Base-by-base conservation (phyloP, 2,797 vertebrate genomes). In the Oophaga sylvatica region DNA sequence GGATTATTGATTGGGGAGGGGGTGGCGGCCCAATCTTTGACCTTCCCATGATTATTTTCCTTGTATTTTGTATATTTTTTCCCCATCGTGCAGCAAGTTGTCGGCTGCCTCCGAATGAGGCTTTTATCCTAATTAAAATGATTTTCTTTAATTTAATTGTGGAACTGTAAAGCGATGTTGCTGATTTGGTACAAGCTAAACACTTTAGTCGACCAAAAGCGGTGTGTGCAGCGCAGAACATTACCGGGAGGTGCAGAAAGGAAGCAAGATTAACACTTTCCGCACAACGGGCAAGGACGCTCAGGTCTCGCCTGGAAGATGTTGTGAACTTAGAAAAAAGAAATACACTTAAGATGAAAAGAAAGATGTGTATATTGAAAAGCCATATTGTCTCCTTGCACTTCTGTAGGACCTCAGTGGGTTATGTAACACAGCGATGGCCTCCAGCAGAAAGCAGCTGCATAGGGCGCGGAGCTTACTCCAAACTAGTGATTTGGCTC, bases 41-140 rank as follows among this genome's bases (percentile, higher is more conserved):
- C 62, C 0, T 53, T 6, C 41, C 65, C 89, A 87, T 88, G 90
- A 81, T 89, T 77, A 57, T 89, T 86, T 45, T 85, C 84, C 67
- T 5, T 2, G 17, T 90, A 81, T 83, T 85, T 83, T 11, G 10
- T 22, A 7, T 5, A 15, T 35, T 88, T 92, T 84, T 87, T 84
- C 89, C 91, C 83, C 86, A 90, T 88, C 86, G 91, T 73, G 79
- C 63, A 82, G 87, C 91, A 92, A 87, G 90, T 75, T 87, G 91
- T 88, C 88, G 92, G 89, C 90, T 89, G 86, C 90, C 91, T 91
- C 90, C 90, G 94, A 94, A 92, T 90, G 94, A 90, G 53, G 95
- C 95, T 97, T 96, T 97, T 94, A 96, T 96, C 95, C 94, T 96
- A 96, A 97, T 97, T 97, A 96, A 96, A 97, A 96, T 92, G 92